phyloP scores from a whole-genome alignment of 2,888 invertebrate genomes.

The Athalia cordata region DNA sequence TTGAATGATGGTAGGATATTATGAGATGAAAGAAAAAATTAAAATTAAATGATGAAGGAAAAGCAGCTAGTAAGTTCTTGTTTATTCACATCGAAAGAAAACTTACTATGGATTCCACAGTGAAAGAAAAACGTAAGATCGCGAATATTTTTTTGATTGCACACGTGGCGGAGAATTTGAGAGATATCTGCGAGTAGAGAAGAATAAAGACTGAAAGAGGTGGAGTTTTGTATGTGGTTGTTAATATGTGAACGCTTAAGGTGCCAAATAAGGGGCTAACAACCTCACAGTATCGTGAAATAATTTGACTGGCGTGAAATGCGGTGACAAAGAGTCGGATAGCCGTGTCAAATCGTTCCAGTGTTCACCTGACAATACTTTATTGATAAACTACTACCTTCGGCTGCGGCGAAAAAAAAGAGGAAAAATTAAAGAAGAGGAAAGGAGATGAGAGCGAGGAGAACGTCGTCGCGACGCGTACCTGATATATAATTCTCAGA shows the following conservation, averaged over 20 bases:
- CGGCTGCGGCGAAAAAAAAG: neutral
- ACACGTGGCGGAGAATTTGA: too few relatives aligned
- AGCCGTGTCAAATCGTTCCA: conserved; percentile 38
- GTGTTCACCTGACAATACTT: conserved; percentile 24
- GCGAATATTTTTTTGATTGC: too few relatives aligned
- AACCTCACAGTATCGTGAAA: conserved; percentile 37
- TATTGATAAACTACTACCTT: conserved; percentile 14
- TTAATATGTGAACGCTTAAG: conserved; percentile 7
- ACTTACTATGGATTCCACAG: too few relatives aligned
- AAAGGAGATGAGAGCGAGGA: too few relatives aligned
- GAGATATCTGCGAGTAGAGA: too few relatives aligned
- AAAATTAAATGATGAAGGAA: neutral
- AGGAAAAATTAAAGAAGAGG: too few relatives aligned
- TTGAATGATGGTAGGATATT: neutral
- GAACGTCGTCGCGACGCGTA: too few relatives aligned
- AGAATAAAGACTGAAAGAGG: too few relatives aligned
- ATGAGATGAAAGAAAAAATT: neutral
- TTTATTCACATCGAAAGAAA: too few relatives aligned
- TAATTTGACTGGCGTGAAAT: conserved; percentile 46
- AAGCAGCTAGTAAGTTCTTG: neutral
- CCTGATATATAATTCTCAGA: neutral
- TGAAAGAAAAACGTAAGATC: too few relatives aligned
- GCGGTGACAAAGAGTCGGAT: conserved; percentile 40
- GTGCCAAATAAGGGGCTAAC: conserved; percentile 23
- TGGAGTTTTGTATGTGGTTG: neutral